Evolutionary conservation across 2,888 invertebrate genomes (phyloP), one percentile per base, ranked within the genome.

Genomic region (Synergus japonicus): DNA sequence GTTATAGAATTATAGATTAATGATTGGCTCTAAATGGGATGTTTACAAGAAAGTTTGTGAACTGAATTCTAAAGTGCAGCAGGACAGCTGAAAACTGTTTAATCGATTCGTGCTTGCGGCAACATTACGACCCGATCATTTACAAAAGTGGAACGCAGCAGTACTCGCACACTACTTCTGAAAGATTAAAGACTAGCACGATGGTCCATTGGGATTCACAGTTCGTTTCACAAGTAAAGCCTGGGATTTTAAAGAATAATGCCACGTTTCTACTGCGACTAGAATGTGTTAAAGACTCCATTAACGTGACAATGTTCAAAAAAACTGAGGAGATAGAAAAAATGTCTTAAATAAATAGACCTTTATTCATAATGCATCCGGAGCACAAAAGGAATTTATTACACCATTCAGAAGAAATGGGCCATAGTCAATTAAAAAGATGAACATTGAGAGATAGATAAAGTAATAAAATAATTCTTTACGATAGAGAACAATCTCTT

Each of bases 81-180:
- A 58, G 18, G 8, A 58, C 58, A 9, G 58, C 58, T 18, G 46
- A 46, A 10, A 12, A 46, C 58, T 58, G 58, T 18, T 60, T 60
- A 60, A 10, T 22, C 58, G 0, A 60, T 22, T 22, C 18, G 18
- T 18, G 58, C 58, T n/a, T n/a, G 22, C 58, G 58, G 18, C 18
- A 22, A 22, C n/a, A 60, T 60, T 60, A 18, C 18, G 58, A 22
- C 58, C 10, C 58, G 18, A 60, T 60, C 10, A 22, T 60, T 60
- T 60, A 60, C 58, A 18, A 22, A 60, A 60, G 58, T 60, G 58
- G 58, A 60, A 60, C 58, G 18, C 18, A 60, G 58, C 58, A 60
- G 22, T 60, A 2, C 18, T 60, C 58, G 22, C 4, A 60, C 18
- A 60, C 10, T 22, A 60, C n/a, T 60, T 60, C 18, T 18, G 10